phyloP scores from a whole-genome alignment of 2,113 vertebrate species.

The Indicator maculatus region DNA sequence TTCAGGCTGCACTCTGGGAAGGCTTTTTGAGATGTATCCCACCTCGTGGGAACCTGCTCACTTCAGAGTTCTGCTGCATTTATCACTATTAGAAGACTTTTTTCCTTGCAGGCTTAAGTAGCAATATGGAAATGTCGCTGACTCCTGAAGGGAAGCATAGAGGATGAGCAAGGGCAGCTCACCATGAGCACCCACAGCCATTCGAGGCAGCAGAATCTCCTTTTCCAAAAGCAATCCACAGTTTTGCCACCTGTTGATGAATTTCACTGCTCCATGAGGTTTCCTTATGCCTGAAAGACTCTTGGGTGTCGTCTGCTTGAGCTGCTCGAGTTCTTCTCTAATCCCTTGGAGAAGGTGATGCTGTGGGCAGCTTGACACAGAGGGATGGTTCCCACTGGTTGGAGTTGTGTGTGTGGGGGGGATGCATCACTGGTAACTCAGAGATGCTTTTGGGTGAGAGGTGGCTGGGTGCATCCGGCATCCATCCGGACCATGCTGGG shows the following conservation, averaged over 20 bases:
- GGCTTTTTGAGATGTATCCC: background rate
- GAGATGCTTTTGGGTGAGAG: background rate
- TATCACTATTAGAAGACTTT: rapidly evolving
- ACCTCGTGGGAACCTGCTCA: rapidly evolving
- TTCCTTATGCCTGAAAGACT: rapidly evolving
- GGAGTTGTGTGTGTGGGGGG: background rate
- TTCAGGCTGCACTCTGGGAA: background rate
- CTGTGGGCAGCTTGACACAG: rapidly evolving
- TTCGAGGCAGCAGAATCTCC: background rate
- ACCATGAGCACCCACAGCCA: rapidly evolving
- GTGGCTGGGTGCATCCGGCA: rapidly evolving
- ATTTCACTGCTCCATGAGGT: background rate
- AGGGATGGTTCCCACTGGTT: background rate
- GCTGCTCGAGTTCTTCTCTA: background rate
- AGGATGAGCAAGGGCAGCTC: rapidly evolving
- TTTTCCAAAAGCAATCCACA: background rate
- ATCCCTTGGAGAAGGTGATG: background rate
- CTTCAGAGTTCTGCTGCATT: background rate
- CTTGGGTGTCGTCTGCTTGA: background rate
- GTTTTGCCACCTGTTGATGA: background rate
- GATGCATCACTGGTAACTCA: background rate
- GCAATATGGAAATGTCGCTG: rapidly evolving
- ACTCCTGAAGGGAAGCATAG: rapidly evolving
- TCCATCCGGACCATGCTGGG: rapidly evolving
- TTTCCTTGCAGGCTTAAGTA: background rate